Evolutionary conservation across 2,888 invertebrate species (phyloP), one percentile per base, ranked within the genome.

Genomic region (Drosophila affinis): DNA sequence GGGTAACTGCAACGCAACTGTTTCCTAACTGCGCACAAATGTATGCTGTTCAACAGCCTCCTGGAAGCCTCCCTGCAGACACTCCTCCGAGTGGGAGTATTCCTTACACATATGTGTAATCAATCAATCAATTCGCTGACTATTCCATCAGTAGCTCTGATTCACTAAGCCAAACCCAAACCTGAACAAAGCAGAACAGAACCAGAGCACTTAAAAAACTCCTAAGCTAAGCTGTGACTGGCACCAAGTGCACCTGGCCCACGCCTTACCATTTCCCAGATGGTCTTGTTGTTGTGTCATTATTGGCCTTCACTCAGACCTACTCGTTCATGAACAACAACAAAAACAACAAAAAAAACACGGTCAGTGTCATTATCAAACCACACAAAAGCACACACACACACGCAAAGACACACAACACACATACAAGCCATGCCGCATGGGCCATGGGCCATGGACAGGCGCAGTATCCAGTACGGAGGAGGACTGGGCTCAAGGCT

Each of bases 301-400:
- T 71, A 72, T 72, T 72, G 72, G 72, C 72, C 72, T 72, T 72
- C 74, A 55, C 46, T 73, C 49, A 18, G 61, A 18, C 39, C 39
- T 39, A 39, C 39, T 39, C 39, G 7, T 39, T 6, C 39, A 39
- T 39, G 34, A 6, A 62, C 58, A 59, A 52, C 45, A 34, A 18
- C 51, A 67, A 59, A 24, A 49, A 18, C 51, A 67, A 59, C 39
- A 49, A 63, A 54, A 73, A 72, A 49, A 72, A 74, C 75, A 72
- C 74, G 75, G 74, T 70, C 76, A 75, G 76, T 75, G 75, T 75
- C 76, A 75, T 75, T 75, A 75, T 75, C 75, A 75, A 75, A 70
- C 61, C 75, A 72, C 65, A 59, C 69, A 69, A 39, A 39, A 39
- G 39, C 68, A 69, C 47, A 54, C 29, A 54, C 29, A 54, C 60